Evolutionary conservation across 2,113 vertebrate genomes (phyloP).

Genomic region (Phrynocephalus versicolor): DNA sequence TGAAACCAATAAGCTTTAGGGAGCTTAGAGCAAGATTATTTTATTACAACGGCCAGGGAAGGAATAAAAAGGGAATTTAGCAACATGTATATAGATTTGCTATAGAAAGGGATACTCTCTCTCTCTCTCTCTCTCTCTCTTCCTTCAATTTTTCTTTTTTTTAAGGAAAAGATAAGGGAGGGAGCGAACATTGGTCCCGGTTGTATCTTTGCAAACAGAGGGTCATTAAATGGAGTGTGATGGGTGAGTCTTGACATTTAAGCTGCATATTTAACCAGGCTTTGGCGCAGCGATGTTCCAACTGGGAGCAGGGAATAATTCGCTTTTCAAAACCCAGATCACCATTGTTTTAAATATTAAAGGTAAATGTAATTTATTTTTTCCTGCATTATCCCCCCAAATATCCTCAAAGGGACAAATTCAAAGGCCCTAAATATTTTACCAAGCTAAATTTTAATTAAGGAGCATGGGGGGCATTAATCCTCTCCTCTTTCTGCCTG

Average conservation of each 20-base stretch:
- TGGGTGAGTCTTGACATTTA: conserved; percentile 28
- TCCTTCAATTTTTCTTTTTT: background rate
- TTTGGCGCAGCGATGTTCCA: conserved; percentile 40
- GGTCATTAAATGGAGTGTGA: conserved; percentile 55
- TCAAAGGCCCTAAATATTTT: conserved; percentile 26
- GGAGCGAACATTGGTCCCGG: background rate
- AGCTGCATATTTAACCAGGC: conserved; percentile 50
- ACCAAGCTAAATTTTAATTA: conserved; percentile 37
- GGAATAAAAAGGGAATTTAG: conserved; percentile 10
- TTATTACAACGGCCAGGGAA: conserved; percentile 8
- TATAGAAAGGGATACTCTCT: background rate
- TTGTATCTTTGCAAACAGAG: conserved; percentile 43
- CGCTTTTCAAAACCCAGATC: conserved; percentile 21
- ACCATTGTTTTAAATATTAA: conserved; percentile 49
- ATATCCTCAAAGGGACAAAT: conserved; percentile 23
- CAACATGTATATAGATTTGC: background rate
- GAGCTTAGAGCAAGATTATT: conserved; percentile 12
- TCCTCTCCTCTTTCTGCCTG: background rate
- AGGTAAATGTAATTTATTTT: conserved; percentile 30
- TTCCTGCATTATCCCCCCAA: conserved; percentile 33
- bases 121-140: background rate
- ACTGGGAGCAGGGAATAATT: conserved; percentile 18
- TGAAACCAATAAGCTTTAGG: conserved; percentile 19
- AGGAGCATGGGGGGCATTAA: conserved; percentile 37
- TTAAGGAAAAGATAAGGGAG: background rate